Percentiles rank a stretch among this genome's conserved stretches.
These are phyloP conservation scores for Epinephelus malabaricus DNA, from an alignment of 2,797 vertebrate species.

Conservation along the genomic window DNA sequence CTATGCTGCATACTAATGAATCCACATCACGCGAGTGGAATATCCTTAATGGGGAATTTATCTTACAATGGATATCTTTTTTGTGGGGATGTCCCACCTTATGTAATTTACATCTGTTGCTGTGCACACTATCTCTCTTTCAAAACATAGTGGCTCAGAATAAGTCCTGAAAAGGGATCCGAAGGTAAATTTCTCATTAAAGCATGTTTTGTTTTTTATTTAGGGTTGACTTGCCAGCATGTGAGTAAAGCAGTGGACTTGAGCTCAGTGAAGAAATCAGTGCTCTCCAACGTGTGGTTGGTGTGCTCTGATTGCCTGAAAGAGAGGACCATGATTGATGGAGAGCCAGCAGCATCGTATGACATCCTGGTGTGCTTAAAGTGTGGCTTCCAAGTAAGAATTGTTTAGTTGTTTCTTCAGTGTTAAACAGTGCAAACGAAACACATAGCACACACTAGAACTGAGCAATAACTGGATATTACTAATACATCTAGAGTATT, in stretches of 20 bases:
- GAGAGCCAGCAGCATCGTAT: conserved; percentile 83
- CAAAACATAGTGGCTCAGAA: background rate
- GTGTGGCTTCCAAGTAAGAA: conserved; percentile 94
- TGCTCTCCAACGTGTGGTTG: conserved; percentile 91
- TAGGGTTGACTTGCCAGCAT: conserved; percentile 94
- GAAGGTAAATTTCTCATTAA: background rate
- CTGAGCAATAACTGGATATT: background rate
- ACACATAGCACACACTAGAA: background rate
- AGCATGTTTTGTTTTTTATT: conserved; percentile 14
- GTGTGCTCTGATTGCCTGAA: conserved; percentile 94
- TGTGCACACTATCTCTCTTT: background rate
- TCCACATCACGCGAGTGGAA: background rate
- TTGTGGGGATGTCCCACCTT: background rate
- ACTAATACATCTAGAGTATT: background rate
- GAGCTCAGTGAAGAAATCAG: conserved; percentile 92
- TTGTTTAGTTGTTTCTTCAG: background rate
- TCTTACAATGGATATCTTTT: background rate
- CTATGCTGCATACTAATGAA: background rate
- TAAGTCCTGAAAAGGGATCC: background rate
- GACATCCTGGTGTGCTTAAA: conserved; percentile 96
- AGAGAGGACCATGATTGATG: conserved; percentile 90
- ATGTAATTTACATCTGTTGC: background rate
- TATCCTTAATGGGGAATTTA: background rate
- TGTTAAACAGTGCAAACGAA: background rate
- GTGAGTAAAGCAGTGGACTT: conserved; percentile 93